These are phyloP conservation scores for Girardinus metallicus DNA, from an alignment of 2,797 vertebrate species.

Conservation along the genomic window DNA sequence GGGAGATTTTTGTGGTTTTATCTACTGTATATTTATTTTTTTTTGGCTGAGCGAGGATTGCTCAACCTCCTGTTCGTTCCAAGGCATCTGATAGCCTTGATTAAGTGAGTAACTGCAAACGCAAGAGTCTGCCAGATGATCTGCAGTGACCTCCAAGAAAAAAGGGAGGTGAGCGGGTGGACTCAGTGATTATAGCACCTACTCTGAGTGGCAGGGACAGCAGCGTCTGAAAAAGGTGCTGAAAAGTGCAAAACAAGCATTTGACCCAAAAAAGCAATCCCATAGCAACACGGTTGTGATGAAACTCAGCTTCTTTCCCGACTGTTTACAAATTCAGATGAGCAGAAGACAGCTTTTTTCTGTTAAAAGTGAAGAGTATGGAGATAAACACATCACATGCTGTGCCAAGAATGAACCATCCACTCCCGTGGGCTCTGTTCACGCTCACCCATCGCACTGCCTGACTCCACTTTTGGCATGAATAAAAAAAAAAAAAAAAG, in stretches of 20 bases:
- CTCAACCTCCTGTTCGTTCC: constrained; percentile 48
- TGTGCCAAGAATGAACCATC: constrained; percentile 8
- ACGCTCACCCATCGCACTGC: constrained; percentile 18
- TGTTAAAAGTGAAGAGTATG: neutral
- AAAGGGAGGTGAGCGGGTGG: constrained; percentile 7
- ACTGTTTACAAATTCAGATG: constrained; percentile 3
- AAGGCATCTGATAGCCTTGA: constrained; percentile 47
- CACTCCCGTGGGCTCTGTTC: constrained; percentile 2
- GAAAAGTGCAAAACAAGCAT: constrained; percentile 6
- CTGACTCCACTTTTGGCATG: constrained; percentile 3
- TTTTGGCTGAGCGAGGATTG: constrained; percentile 38
- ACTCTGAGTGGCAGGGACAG: constrained; percentile 1
- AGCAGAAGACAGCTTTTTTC: neutral
- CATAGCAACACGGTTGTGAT: neutral
- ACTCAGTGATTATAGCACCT: constrained; percentile 40
- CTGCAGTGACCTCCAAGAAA: constrained; percentile 42
- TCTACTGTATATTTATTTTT: constrained; percentile 30
- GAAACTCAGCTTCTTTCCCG: constrained; percentile 7
- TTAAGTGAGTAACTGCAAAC: constrained; percentile 45
- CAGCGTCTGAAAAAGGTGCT: constrained; percentile 8
- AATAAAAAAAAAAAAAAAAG: constrained; percentile 41
- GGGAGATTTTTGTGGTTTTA: constrained; percentile 23
- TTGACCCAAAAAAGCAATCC: neutral
- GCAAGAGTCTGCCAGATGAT: constrained; percentile 38
- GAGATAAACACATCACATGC: neutral